These are phyloP conservation scores for Timandra comae DNA, from an alignment of 2,888 invertebrate species.

Conservation along the genomic window DNA sequence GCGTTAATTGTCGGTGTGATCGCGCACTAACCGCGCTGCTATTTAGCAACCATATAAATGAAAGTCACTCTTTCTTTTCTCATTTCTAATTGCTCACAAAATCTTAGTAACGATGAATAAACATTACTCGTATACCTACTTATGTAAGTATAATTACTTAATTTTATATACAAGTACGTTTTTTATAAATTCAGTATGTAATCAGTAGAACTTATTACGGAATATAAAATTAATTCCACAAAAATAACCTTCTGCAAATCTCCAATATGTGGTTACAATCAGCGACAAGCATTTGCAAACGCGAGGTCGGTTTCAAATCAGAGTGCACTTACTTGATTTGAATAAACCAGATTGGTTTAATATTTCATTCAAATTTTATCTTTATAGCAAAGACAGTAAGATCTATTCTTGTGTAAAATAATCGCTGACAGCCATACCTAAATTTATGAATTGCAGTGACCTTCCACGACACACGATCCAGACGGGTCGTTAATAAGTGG, in stretches of 20 bases:
- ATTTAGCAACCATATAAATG: constrained; percentile 10
- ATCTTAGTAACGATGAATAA: too few relatives aligned
- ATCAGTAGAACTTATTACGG: too few relatives aligned
- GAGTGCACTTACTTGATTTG: constrained; percentile 19
- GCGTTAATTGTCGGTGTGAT: constrained; percentile 28
- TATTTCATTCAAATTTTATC: constrained; percentile 19
- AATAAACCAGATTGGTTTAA: constrained; percentile 20
- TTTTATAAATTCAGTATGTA: too few relatives aligned
- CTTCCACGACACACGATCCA: constrained; percentile 56
- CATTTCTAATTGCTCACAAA: constrained; percentile 11
- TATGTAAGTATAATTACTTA: too few relatives aligned
- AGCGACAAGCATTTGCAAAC: constrained; percentile 26
- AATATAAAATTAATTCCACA: background rate
- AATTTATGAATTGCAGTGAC: constrained; percentile 28
- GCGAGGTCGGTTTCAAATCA: constrained; percentile 37
- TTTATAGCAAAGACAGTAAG: constrained; percentile 19
- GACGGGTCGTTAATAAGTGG: constrained; percentile 22
- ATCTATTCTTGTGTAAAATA: constrained; percentile 12
- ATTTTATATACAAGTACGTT: too few relatives aligned
- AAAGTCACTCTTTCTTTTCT: constrained; percentile 17
- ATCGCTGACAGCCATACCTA: constrained; percentile 12
- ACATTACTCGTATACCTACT: too few relatives aligned
- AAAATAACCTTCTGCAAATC: constrained; percentile 7
- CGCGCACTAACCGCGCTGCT: constrained; percentile 10
- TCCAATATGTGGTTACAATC: constrained; percentile 20